Evolutionary conservation across 1,140 invertebrate genomes (phyloP).

Genomic region (Pararge aegeria): DNA sequence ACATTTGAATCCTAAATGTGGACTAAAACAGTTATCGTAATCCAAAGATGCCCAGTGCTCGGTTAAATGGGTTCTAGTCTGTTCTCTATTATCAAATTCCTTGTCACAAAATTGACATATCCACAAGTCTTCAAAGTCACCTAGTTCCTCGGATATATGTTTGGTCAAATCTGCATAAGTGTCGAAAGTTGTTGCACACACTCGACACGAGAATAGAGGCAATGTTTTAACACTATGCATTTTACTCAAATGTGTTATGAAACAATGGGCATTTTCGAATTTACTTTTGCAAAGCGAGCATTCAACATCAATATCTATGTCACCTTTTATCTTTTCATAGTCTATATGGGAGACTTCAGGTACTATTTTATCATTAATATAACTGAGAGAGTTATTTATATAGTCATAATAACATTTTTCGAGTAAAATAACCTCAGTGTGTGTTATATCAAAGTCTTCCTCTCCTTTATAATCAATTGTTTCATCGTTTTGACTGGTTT

Average conservation of each 20-base stretch:
- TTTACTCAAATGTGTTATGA: slow-evolving; percentile 59
- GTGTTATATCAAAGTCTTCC: slow-evolving; percentile 72
- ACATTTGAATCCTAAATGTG: slow-evolving; percentile 74
- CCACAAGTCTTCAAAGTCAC: slow-evolving; percentile 70
- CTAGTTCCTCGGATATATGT: slow-evolving; percentile 55
- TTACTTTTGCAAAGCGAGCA: slow-evolving; percentile 58
- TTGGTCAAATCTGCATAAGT: slow-evolving; percentile 50
- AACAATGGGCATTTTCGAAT: slow-evolving; percentile 40
- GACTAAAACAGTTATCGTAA: slow-evolving; percentile 72
- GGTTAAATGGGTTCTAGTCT: slow-evolving; percentile 57
- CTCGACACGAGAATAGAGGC: slow-evolving; percentile 63
- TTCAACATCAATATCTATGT: slow-evolving; percentile 38
- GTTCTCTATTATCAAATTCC: slow-evolving; percentile 66
- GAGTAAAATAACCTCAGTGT: slow-evolving; percentile 60
- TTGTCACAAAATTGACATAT: slow-evolving; percentile 77
- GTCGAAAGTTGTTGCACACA: slow-evolving; percentile 68
- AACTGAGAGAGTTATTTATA: slow-evolving; percentile 40
- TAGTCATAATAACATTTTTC: slow-evolving; percentile 68
- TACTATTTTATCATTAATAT: slow-evolving; percentile 52
- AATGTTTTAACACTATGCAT: slow-evolving; percentile 61
- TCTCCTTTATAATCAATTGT: slow-evolving; percentile 54
- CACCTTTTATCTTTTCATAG: slow-evolving; percentile 43
- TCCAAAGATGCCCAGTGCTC: slow-evolving; percentile 63
- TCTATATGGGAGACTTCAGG: slow-evolving; percentile 52
- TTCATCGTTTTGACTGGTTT: slow-evolving; percentile 37